Conservation (phyloP, 2,113 vertebrate genomes). For the Daboia siamensis region DNA sequence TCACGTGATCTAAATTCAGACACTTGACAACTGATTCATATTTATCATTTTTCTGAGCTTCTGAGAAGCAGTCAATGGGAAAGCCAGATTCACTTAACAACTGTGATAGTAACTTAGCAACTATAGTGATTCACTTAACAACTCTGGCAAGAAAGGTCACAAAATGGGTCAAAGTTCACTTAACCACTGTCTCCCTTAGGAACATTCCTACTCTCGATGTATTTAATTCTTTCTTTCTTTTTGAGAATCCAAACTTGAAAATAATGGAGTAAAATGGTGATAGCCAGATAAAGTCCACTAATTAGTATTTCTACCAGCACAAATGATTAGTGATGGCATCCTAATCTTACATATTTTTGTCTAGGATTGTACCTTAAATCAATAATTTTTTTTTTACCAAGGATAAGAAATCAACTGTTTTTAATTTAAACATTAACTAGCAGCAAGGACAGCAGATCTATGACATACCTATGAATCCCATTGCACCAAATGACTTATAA, state of each 20-base stretch:
- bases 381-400: neutral
- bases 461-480: too few species aligned
- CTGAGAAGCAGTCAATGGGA: neutral
- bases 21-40: neutral
- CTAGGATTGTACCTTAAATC: neutral
- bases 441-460: neutral
- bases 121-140: neutral
- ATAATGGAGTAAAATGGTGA: neutral
- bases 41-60: neutral
- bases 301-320: neutral
- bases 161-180: too few species aligned
- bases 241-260: neutral
- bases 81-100: neutral
- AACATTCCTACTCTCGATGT: neutral
- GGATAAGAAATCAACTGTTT: neutral
- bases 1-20: neutral
- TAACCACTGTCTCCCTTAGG: too few species aligned
- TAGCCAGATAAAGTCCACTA: neutral
- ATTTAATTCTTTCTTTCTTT: neutral
- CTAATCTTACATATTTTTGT: neutral
- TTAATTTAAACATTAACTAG: neutral
- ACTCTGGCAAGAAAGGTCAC: too few species aligned
- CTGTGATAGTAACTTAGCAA: neutral
- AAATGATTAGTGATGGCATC: neutral
- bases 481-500: neutral